These are phyloP conservation scores for Phalacrocorax brasilianus DNA, from an alignment of 2,113 vertebrate genomes.

Conservation along the genomic window DNA sequence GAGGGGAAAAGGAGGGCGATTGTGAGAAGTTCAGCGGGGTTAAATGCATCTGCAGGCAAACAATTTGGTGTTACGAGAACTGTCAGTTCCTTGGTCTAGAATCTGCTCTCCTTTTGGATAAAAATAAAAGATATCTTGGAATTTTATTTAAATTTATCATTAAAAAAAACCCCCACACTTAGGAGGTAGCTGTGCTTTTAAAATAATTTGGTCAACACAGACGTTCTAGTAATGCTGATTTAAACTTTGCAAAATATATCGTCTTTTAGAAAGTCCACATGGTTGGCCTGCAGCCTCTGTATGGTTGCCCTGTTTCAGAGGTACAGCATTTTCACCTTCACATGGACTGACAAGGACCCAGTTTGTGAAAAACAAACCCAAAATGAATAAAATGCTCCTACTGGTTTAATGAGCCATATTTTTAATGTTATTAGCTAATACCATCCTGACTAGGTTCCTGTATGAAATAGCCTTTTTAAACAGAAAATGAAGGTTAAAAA, in stretches of 20 bases:
- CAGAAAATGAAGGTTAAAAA: background rate
- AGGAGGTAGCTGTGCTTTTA: background rate
- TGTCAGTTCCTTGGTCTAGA: background rate
- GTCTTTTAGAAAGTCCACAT: fast-evolving
- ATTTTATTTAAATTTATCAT: background rate
- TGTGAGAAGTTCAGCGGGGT: background rate
- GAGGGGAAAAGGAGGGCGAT: background rate
- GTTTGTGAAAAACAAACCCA: background rate
- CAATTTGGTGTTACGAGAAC: fast-evolving
- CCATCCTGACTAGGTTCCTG: background rate
- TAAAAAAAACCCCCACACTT: background rate
- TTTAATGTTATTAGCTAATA: background rate
- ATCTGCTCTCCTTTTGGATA: background rate
- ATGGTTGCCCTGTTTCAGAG: background rate
- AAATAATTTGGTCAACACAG: background rate
- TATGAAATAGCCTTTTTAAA: background rate
- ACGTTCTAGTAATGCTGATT: background rate
- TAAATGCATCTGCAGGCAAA: background rate
- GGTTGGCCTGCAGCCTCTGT: background rate
- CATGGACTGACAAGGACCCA: background rate
- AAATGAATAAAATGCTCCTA: background rate
- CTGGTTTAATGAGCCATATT: background rate
- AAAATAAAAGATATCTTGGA: background rate
- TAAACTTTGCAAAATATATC: background rate
- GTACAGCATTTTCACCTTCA: background rate